phyloP scores from a whole-genome alignment of 2,888 invertebrate genomes.

The Helicoverpa assulta region DNA sequence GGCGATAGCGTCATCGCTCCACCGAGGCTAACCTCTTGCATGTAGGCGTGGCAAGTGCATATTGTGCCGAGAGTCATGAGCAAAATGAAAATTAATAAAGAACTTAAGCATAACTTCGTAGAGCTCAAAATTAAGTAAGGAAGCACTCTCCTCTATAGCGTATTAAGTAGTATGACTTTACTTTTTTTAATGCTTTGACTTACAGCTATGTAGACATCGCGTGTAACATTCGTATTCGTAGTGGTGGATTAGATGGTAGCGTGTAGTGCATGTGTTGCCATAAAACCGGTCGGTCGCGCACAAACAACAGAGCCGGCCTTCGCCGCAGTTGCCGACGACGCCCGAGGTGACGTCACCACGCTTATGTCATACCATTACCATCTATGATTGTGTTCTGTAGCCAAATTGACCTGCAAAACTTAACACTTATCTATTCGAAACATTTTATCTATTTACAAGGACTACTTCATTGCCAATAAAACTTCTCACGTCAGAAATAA shows the following conservation, averaged over 20 bases:
- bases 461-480: conserved; percentile 57
- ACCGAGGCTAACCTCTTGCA: conserved; percentile 73
- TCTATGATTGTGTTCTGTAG: conserved; percentile 72
- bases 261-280: conserved; percentile 78
- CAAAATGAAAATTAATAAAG: conserved; percentile 39
- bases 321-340: conserved; percentile 84
- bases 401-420: conserved; percentile 72
- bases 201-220: conserved; percentile 57
- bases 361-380: conserved; percentile 86
- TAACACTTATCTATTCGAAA: conserved; percentile 60
- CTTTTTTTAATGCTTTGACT: conserved; percentile 40
- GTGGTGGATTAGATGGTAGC: conserved; percentile 54
- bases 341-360: conserved; percentile 86
- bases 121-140: conserved; percentile 31
- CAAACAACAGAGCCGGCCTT: conserved; percentile 85
- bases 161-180: conserved; percentile 28
- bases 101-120: conserved; percentile 26
- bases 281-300: conserved; percentile 80
- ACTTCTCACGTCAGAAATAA: conserved; percentile 55
- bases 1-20: conserved; percentile 82
- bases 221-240: conserved; percentile 68
- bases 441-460: conserved; percentile 49
- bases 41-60: conserved; percentile 79
- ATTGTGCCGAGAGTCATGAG: conserved; percentile 36
- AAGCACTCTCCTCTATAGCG: conserved; percentile 14